Base-by-base conservation (phyloP, 1,140 invertebrate genomes). In the Linepithema humile region DNA sequence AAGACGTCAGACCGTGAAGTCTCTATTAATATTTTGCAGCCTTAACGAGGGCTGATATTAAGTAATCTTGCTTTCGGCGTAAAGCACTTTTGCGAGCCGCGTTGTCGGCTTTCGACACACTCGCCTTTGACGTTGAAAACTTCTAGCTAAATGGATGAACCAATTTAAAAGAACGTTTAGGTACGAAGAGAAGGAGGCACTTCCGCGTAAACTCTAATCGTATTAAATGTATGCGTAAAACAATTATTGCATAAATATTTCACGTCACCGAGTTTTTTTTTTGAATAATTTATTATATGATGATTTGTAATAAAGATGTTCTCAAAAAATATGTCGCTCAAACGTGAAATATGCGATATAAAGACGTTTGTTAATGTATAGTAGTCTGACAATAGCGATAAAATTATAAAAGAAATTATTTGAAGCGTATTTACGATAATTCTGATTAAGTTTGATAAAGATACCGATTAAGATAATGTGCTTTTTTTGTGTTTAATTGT, bases 111-210 rank as follows among this genome's bases (percentile, higher is more conserved):
- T 84, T 78, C 53, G 60, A 62, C 64, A 62, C 32, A 60, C 48
- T 50, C 43, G 75, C 64, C 64, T 80, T 80, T 80, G 75, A 70
- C 75, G 64, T 43, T 70, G 75, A 80, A 55, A 80, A 80, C 64
- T 80, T 80, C 55, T 80, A 80, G 35, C 26, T 80, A 80, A 80
- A 80, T 43, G 64, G 64, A 70, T 80, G 75, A 80, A 69, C 26
- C 48, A 69, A 80, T 69, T 80, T 69, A 55, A 69, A 78, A 80
- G 75, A 80, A 80, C 64, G 64, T 80, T 80, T 40, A 55, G 74
- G 2, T 57, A 73, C 53, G 70, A 20, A 7, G 43, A 26, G 26
- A 20, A 23, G 10, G 32, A 32, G 65, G 65, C 65, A 50, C 40
- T 69, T 48, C 7, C 43, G 43, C 26, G 43, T 32, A 32, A 69